Evolutionary conservation across 2,888 invertebrate genomes (phyloP), one percentile per base, ranked within the genome.

Genomic region (Meghimatium bilineatum): DNA sequence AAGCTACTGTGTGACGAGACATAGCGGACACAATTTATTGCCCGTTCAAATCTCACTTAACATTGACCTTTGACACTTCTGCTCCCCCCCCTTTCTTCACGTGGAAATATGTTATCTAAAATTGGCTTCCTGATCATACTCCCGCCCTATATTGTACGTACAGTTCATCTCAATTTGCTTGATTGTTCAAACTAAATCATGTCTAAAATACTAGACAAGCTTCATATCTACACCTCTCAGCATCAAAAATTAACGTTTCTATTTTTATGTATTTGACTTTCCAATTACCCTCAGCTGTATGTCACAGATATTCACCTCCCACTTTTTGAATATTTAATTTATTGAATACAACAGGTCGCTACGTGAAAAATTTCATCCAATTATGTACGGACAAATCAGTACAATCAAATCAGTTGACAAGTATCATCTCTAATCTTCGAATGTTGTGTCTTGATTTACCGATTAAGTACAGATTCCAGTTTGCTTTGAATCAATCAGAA

Each of bases 41-140:
- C 49, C 34, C 66, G 66, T 67, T 36, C 44, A 44, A 44, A 49
- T n/a, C 32, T n/a, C 67, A 78, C 67, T 78, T 78, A 26, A 32
- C 44, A 44, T 38, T 67, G 78, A 78, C 78, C 78, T 78, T 66
- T 78, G 67, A 67, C 78, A 76, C 36, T 10, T 12, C 32, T 56
- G 56, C 32, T 56, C 75, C 75, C 34, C 32, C 75, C 75, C 75
- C 34, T 17, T 60, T 26, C 34, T 38, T 71, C 38, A 67, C 32
- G 32, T 32, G 67, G 67, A 67, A 34, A 26, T 32, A 14, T 32
- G 32, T 32, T 34, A 20, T 32, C 34, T 34, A 10, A 67, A 32
- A 34, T 10, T 34, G 34, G 23, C 3, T 12, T 17, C 17, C 17
- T 20, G 6, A 17, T 56, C 20, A 12, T 3, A 56, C 56, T 20